Evolutionary conservation across 2,888 invertebrate genomes (phyloP), one percentile per base, ranked within the genome.

Genomic region (Euspilapteryx auroguttella): DNA sequence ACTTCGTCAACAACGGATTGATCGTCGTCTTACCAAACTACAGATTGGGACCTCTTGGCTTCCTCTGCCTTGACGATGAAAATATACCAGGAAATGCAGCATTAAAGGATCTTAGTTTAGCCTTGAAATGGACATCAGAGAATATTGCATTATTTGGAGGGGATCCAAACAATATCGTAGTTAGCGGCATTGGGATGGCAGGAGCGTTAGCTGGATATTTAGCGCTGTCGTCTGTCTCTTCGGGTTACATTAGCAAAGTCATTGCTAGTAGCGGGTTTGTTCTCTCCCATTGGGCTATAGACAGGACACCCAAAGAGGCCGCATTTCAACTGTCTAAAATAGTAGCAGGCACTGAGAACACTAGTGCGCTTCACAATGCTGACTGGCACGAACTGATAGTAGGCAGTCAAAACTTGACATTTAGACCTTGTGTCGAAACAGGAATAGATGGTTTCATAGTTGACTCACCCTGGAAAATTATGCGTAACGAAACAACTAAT

Each of bases 41-140:
- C 37, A 54, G 69, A 42, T 39, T 66, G 3, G 66, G 75, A 7
- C 44, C 62, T 8, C 45, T 71, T 11, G 77, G 76, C 24, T 76
- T 73, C 36, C 34, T 75, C 24, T 66, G 65, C 35, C 33, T 58
- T 25, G 47, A 44, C 31, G 61, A 63, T 24, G 45, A 44, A 20
- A 48, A 47, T 0, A 61, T 53, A 7, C 62, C 55, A n/a, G 71
- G 71, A 7, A 73, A 73, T 30, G 64, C 64, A 3, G 73, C 50
- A 2, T 39, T 71, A 21, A 71, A 65, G 42, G 71, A 71, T 32
- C 40, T 69, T 20, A 41, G 55, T 9, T 35, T 59, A 25, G 71
- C 68, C 11, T 40, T 73, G 12, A 41, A 45, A n/a, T 71, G 71
- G 71, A 44, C 52, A 2, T 45, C 39, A 23, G 35, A 49, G 3